phyloP scores from a whole-genome alignment of 1,140 invertebrate genomes.

The Camponotus floridanus region DNA sequence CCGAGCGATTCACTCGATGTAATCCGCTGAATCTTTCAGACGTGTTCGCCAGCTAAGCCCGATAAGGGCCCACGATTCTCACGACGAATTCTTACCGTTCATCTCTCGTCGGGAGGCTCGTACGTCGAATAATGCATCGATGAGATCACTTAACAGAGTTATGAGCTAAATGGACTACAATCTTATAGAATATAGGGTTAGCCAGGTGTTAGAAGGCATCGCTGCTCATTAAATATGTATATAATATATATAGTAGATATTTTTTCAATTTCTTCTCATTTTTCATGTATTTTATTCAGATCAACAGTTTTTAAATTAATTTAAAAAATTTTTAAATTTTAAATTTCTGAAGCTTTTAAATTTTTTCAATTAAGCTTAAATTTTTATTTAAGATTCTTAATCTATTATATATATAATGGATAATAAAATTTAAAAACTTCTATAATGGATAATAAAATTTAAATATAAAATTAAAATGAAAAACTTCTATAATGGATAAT shows the following conservation, averaged over 20 bases:
- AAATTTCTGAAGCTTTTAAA: too few species aligned
- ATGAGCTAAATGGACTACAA: constrained; percentile 37
- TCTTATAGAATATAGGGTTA: not conserved
- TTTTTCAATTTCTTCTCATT: not conserved
- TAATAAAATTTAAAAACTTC: too few species aligned
- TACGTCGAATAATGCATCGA: constrained; percentile 55
- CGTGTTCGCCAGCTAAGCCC: constrained; percentile 56
- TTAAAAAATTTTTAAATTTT: too few species aligned
- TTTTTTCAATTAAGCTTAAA: not conserved
- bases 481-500: too few species aligned
- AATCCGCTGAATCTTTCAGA: constrained; percentile 63
- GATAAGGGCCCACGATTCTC: constrained; percentile 59
- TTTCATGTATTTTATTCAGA: not conserved
- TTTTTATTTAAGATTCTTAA: not conserved
- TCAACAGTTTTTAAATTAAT: not conserved
- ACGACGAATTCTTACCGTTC: constrained; percentile 58
- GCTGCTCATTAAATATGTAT: not conserved
- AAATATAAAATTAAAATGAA: too few species aligned
- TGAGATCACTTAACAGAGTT: constrained; percentile 31
- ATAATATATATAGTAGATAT: not conserved
- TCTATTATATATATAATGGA: too few species aligned
- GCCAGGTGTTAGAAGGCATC: not conserved
- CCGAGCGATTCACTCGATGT: constrained; percentile 61
- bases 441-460: too few species aligned
- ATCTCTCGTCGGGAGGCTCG: constrained; percentile 50